phyloP scores from a whole-genome alignment of 2,797 vertebrate genomes.

The Coracias cyanogaster region DNA sequence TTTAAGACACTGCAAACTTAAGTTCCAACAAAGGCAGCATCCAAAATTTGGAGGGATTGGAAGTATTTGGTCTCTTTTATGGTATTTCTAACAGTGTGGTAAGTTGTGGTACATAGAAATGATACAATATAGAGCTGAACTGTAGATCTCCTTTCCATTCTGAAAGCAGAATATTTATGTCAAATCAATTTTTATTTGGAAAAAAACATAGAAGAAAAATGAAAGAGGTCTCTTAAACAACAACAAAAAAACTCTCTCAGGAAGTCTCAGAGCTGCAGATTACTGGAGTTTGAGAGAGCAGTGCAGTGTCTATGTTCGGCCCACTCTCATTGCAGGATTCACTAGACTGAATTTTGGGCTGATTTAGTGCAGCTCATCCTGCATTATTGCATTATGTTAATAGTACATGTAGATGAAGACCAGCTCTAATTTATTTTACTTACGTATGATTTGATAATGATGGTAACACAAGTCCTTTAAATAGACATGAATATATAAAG shows the following conservation, averaged over 20 bases:
- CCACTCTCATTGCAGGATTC: background rate
- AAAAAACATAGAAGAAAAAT: background rate
- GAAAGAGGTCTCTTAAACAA: background rate
- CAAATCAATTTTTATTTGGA: background rate
- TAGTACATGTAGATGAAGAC: background rate
- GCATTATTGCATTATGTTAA: background rate
- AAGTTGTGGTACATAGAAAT: background rate
- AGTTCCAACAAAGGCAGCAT: background rate
- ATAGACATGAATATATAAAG: background rate
- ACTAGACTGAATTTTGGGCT: background rate
- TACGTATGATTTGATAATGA: background rate
- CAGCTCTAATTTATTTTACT: background rate
- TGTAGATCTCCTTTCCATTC: background rate
- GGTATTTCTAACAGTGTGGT: background rate
- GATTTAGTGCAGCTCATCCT: background rate
- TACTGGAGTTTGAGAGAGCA: background rate
- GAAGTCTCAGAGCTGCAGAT: background rate
- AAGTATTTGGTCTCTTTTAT: background rate
- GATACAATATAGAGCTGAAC: background rate
- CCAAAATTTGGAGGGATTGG: background rate
- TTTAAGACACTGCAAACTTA: background rate
- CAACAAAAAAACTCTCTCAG: background rate
- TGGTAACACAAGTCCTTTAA: background rate
- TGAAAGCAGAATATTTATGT: background rate
- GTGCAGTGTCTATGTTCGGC: background rate